These are phyloP conservation scores for Pissodes strobi DNA, from an alignment of 1,140 invertebrate genomes.

Conservation along the genomic window DNA sequence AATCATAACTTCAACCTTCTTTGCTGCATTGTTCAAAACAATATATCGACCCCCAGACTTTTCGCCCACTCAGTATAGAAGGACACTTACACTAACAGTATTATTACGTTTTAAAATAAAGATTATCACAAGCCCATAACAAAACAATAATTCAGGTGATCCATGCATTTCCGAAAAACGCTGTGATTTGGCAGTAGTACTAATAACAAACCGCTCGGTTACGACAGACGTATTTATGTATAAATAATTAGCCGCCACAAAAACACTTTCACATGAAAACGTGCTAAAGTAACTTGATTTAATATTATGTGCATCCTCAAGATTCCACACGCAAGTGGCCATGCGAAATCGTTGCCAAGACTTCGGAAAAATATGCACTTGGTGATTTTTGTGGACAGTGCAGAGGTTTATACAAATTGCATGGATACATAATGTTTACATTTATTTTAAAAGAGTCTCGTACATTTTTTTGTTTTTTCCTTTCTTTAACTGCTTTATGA, in stretches of 20 bases:
- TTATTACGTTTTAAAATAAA: not conserved
- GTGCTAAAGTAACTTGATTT: not conserved
- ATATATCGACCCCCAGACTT: too few species aligned
- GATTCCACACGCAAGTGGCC: constrained; percentile 5
- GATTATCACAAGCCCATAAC: not conserved
- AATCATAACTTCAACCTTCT: too few species aligned
- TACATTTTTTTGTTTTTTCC: too few species aligned
- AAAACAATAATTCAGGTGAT: not conserved
- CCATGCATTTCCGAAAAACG: not conserved
- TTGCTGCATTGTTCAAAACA: too few species aligned
- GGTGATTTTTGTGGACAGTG: not conserved
- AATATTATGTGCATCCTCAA: not conserved
- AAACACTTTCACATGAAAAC: constrained; percentile 1
- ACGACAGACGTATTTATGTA: not conserved
- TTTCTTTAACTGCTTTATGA: too few species aligned
- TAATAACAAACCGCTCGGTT: not conserved
- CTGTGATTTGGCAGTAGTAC: not conserved
- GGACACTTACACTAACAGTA: too few species aligned
- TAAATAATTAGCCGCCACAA: not conserved
- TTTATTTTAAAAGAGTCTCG: too few species aligned
- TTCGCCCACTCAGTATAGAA: too few species aligned
- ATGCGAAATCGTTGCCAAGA: constrained; percentile 4
- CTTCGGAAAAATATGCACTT: constrained; percentile 4
- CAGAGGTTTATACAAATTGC: not conserved
- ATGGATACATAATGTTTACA: not conserved